phyloP scores from a whole-genome alignment of 2,888 invertebrate species.

The Chymomyza caudatula region DNA sequence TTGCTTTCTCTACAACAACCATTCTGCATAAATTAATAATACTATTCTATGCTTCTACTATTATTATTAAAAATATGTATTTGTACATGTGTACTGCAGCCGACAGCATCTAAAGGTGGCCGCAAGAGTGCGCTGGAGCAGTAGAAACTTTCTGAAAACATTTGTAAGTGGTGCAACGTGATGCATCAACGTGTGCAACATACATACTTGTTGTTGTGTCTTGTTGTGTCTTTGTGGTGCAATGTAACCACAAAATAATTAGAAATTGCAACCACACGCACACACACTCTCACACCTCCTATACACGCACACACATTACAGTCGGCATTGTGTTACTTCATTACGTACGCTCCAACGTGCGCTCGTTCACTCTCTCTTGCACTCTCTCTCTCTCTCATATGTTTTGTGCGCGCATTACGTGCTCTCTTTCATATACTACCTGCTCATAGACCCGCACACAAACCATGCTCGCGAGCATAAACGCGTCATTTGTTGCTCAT shows the following conservation, averaged over 20 bases:
- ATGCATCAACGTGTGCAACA: not conserved
- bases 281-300: constrained; percentile 9
- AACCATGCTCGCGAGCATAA: not conserved
- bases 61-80: constrained; percentile 65
- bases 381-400: constrained; percentile 12
- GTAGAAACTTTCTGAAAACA: constrained; percentile 77
- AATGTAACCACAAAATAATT: constrained; percentile 8
- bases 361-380: constrained; percentile 10
- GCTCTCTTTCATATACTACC: not conserved
- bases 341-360: constrained; percentile 38
- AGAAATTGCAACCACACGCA: constrained; percentile 6
- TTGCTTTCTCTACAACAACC: constrained; percentile 71
- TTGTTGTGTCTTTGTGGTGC: constrained; percentile 48
- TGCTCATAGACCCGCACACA: not conserved
- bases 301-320: not conserved
- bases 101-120: constrained; percentile 76
- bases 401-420: constrained; percentile 14
- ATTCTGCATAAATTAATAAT: constrained; percentile 55
- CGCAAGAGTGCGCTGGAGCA: constrained; percentile 78
- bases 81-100: constrained; percentile 76
- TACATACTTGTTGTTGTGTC: constrained; percentile 16
- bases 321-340: constrained; percentile 8
- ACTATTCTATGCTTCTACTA: constrained; percentile 65
- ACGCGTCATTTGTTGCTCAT: not conserved
- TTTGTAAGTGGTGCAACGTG: constrained; percentile 76